A percentile compares a stretch with the other conserved stretches of the same genome.
Evolutionary conservation across 2,888 invertebrate species (phyloP).

Genomic region (Mongoloraphidia duomilia): DNA sequence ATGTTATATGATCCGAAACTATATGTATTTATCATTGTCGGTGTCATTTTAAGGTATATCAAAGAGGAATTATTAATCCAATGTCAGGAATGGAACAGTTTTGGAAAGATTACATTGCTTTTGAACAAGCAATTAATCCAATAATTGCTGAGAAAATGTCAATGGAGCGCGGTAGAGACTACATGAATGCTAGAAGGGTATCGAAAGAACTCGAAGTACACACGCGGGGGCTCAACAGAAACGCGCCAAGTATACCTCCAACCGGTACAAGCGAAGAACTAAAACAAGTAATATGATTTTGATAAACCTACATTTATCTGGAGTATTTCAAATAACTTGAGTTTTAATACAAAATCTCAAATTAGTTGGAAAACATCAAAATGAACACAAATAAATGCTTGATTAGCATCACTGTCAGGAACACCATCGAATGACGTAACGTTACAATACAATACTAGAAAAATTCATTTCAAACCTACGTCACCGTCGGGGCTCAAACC

Average conservation of each 20-base stretch:
- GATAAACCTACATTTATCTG: not conserved
- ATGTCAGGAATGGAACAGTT: slow-evolving; percentile 94
- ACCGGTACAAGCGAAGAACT: slow-evolving; percentile 77
- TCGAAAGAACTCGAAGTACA: slow-evolving; percentile 93
- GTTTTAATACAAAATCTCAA: not conserved
- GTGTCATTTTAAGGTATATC: slow-evolving; percentile 55
- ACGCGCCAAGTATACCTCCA: slow-evolving; percentile 94
- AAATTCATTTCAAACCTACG: no score
- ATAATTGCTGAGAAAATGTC: slow-evolving; percentile 95
- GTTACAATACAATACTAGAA: no score
- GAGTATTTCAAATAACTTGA: not conserved
- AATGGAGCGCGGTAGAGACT: slow-evolving; percentile 88
- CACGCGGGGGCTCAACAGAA: slow-evolving; percentile 87
- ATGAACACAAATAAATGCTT: no score
- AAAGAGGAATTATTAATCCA: slow-evolving; percentile 89
- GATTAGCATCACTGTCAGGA: no score
- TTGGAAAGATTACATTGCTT: slow-evolving; percentile 95
- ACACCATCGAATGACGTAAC: no score
- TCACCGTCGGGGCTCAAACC: no score
- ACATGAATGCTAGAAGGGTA: slow-evolving; percentile 93
- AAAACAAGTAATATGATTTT: slow-evolving; percentile 56
- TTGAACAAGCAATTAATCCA: slow-evolving; percentile 70
- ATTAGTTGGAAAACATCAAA: no score
- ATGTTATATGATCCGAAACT: no score
- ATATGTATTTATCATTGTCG: no score